Evolutionary conservation across 2,797 vertebrate genomes (phyloP).

Genomic region (Amblyraja radiata): DNA sequence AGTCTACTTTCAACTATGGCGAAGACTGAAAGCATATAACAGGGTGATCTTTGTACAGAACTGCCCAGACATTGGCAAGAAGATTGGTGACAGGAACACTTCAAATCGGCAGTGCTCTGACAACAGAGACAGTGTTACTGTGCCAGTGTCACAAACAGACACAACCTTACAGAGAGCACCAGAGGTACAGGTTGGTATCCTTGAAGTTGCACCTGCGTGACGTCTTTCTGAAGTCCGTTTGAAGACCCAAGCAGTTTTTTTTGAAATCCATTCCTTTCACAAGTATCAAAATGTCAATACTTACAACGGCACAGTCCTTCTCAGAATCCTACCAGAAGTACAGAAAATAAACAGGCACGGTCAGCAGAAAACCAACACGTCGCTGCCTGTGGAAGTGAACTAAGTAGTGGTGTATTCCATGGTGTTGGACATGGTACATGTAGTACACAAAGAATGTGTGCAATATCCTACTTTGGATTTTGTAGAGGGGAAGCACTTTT

Average conservation of each 20-base stretch:
- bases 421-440: neutral
- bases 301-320: neutral
- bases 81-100: constrained; percentile 62
- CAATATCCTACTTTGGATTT: constrained; percentile 25
- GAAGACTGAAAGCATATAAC: constrained; percentile 92
- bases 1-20: constrained; percentile 91
- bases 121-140: constrained; percentile 59
- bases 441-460: neutral
- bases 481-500: constrained; percentile 19
- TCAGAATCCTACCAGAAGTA: neutral
- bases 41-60: constrained; percentile 95
- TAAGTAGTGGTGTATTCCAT: neutral
- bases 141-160: constrained; percentile 60
- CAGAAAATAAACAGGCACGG: neutral
- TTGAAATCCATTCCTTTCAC: constrained; percentile 2
- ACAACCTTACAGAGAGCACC: constrained; percentile 49
- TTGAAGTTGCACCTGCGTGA: constrained; percentile 69
- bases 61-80: constrained; percentile 78
- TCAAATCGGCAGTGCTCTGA: constrained; percentile 52
- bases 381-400: neutral
- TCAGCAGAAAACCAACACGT: neutral
- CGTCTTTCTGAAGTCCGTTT: constrained; percentile 38
- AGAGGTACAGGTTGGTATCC: constrained; percentile 43
- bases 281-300: neutral
- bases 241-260: constrained; percentile 35